Conservation (phyloP, 2,113 vertebrate genomes). For the Rynchops niger region DNA sequence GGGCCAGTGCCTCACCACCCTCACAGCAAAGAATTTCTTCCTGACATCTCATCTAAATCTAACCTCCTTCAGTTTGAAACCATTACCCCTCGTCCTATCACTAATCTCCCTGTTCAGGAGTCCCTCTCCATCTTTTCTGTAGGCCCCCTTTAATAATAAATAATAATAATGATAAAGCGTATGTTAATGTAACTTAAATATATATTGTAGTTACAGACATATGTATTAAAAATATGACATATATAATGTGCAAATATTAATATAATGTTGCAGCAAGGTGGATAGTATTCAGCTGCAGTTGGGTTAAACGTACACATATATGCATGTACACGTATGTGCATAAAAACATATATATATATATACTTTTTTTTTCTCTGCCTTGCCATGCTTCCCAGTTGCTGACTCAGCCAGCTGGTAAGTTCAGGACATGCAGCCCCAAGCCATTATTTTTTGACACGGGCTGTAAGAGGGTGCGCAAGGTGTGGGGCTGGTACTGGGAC, state of each 20-base stretch:
- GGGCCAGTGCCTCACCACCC: neutral
- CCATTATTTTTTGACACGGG: neutral
- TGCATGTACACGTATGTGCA: neutral
- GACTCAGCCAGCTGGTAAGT: neutral
- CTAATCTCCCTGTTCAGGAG: neutral
- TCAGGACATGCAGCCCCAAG: neutral
- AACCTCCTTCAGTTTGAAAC: neutral
- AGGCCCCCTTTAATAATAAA: neutral
- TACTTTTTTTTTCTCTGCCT: neutral
- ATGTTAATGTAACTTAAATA: neutral
- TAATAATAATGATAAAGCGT: neutral
- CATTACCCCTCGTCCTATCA: neutral
- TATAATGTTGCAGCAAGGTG: neutral
- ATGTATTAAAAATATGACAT: neutral
- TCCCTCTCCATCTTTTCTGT: neutral
- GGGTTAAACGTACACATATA: neutral
- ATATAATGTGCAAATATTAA: neutral
- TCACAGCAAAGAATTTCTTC: neutral
- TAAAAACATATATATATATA: neutral
- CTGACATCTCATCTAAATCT: neutral
- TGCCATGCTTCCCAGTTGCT: neutral
- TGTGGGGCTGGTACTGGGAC: fast-evolving
- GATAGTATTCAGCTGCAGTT: neutral
- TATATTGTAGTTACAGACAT: neutral
- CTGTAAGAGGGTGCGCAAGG: neutral